Evolutionary conservation across 2,113 vertebrate genomes (phyloP), one percentile per base, ranked within the genome.

Genomic region (Haemorhous mexicanus): DNA sequence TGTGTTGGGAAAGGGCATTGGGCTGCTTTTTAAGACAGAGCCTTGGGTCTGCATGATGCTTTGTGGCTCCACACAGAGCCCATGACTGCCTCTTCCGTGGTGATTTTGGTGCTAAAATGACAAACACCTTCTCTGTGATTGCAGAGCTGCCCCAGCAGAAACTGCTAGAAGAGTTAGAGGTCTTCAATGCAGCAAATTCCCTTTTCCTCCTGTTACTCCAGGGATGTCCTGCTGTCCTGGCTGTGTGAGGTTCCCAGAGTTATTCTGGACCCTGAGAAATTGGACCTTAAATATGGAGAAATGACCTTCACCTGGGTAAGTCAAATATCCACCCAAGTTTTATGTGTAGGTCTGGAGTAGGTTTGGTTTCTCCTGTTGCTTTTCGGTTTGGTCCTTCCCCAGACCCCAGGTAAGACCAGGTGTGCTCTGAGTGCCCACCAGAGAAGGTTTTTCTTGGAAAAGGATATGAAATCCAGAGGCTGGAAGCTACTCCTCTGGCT

Each of bases 291-390:
- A 74, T 26, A 17, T 1, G 43, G 35, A 87, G 43, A 41, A 37
- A 46, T 46, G 6, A 67, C 16, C 58, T 75, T 33, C 20, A 37
- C 13, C 4, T 44, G n/a, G 39, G 16, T 61, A 49, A 87, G 24
- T 53, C 37, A 52, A 61, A 83, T 16, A 37, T 41, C 37, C n/a
- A 23, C 10, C 2, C 16, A 33, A 0, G 0, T 56, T 55, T 70
- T 44, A 5, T 0, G 0, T 80, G n/a, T 22, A 19, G 33, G 22
- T 41, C 24, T 41, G 76, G 41, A 19, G 7, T 37, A 14, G 46
- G 24, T 58, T 14, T 56, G 32, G 12, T 43, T 90, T 76, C n/a
- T 62, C 7, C 15, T n/a, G 16, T 73, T 92, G n/a, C 39, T 39
- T 16, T 47, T 74, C 0, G 0, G 4, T 47, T 72, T 90, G 27